These are phyloP conservation scores for Pyrgus malvae DNA, from an alignment of 2,888 invertebrate genomes.

Conservation along the genomic window DNA sequence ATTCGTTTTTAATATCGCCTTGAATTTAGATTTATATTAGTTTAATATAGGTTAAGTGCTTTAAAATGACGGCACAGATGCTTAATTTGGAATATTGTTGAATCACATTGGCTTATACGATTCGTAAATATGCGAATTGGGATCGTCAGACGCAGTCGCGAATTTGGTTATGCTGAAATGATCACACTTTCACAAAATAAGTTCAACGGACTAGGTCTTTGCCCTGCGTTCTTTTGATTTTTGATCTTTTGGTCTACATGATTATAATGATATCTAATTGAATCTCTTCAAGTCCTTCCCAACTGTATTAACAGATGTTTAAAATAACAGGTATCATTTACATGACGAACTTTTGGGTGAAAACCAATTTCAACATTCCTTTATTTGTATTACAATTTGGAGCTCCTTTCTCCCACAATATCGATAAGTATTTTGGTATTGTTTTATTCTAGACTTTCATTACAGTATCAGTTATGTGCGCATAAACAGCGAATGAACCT, in stretches of 20 bases:
- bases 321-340: too few relatives aligned
- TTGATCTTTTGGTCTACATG: neutral
- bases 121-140: constrained; percentile 1
- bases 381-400: too few relatives aligned
- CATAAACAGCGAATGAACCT: too few relatives aligned
- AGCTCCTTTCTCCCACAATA: too few relatives aligned
- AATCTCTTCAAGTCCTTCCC: too few relatives aligned
- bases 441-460: too few relatives aligned
- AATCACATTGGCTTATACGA: neutral
- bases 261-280: too few relatives aligned
- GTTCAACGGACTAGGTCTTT: constrained; percentile 28
- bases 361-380: too few relatives aligned
- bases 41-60: constrained; percentile 12
- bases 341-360: too few relatives aligned
- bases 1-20: constrained; percentile 27
- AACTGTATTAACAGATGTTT: too few relatives aligned
- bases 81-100: constrained; percentile 9
- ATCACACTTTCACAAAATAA: constrained; percentile 20
- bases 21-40: constrained; percentile 13
- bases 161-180: constrained; percentile 25
- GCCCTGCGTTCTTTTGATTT: constrained; percentile 16
- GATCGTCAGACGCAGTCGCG: constrained; percentile 24
- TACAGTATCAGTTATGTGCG: too few relatives aligned
- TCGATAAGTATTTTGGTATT: too few relatives aligned
- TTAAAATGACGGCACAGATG: constrained; percentile 21